Evolutionary conservation across 1,140 invertebrate species (phyloP).

Genomic region (Zaprionus inermis): DNA sequence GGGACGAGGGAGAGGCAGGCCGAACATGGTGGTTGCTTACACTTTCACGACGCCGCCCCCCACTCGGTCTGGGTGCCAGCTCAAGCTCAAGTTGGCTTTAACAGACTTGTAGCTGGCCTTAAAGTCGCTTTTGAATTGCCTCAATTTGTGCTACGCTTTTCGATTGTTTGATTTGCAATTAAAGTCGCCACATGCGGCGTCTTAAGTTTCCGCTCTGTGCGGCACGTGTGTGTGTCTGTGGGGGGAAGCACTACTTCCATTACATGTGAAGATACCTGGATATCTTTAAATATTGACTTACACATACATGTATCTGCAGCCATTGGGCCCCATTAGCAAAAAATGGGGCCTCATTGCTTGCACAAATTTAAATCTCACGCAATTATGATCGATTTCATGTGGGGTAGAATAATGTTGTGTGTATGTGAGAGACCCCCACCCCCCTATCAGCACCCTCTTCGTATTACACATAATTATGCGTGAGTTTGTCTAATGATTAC

Average conservation of each 20-base stretch:
- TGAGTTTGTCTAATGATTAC: conserved; percentile 59
- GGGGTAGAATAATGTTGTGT: too few species aligned
- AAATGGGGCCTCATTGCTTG: neutral
- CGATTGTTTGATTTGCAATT: conserved; percentile 69
- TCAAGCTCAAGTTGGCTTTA: conserved; percentile 6
- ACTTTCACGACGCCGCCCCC: neutral
- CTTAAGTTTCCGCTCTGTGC: conserved; percentile 65
- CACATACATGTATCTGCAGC: neutral
- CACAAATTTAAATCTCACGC: neutral
- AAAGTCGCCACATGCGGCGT: conserved; percentile 66
- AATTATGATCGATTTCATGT: conserved; percentile 22
- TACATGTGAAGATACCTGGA: conserved; percentile 35
- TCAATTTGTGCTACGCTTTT: conserved; percentile 40
- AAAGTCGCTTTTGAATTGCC: conserved; percentile 45
- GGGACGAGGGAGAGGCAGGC: neutral
- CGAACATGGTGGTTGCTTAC: neutral
- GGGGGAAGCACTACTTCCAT: conserved; percentile 46
- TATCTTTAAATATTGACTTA: neutral
- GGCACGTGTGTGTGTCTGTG: conserved; percentile 60
- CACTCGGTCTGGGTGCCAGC: too few species aligned
- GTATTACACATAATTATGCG: conserved; percentile 40
- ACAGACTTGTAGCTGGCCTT: neutral
- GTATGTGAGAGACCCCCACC: too few species aligned
- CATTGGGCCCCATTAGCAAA: neutral
- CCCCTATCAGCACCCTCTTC: neutral